Conservation (phyloP, 2,888 invertebrate genomes). For the Ditylenchus weischeri region DNA sequence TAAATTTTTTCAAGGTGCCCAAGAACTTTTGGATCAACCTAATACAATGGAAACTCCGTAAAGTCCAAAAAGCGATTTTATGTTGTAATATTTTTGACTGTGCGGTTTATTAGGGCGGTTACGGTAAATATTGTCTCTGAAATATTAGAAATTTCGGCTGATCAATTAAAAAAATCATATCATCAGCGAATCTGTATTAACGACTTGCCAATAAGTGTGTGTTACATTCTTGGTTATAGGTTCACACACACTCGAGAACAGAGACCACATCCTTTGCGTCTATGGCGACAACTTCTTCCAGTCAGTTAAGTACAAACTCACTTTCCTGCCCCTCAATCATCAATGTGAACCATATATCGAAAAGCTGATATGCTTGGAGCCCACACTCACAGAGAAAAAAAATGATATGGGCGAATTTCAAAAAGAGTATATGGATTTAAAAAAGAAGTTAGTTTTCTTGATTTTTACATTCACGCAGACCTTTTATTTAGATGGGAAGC, state of each 20-base stretch:
- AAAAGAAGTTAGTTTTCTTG: constrained; percentile 38
- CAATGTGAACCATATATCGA: constrained; percentile 33
- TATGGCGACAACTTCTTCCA: constrained; percentile 59
- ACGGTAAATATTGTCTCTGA: no score
- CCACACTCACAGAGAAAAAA: constrained; percentile 44
- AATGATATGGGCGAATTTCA: constrained; percentile 56
- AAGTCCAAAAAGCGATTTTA: no score
- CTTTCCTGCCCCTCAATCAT: constrained; percentile 46
- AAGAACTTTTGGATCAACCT: no score
- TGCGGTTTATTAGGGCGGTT: no score
- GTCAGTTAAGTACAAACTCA: constrained; percentile 52
- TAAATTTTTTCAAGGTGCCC: no score
- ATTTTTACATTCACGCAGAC: not conserved
- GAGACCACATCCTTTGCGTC: constrained; percentile 55
- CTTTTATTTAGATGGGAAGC: constrained; percentile 45
- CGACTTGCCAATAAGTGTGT: not conserved
- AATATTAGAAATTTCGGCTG: constrained; percentile 18
- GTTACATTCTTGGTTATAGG: no score
- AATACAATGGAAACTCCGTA: no score
- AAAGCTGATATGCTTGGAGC: constrained; percentile 38
- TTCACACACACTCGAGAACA: constrained; percentile 46
- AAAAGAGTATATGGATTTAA: constrained; percentile 53
- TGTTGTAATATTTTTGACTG: no score
- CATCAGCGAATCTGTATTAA: not conserved
- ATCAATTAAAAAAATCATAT: no score